Base-by-base conservation (phyloP, 2,797 vertebrate species). In the Sebastiscus tertius region DNA sequence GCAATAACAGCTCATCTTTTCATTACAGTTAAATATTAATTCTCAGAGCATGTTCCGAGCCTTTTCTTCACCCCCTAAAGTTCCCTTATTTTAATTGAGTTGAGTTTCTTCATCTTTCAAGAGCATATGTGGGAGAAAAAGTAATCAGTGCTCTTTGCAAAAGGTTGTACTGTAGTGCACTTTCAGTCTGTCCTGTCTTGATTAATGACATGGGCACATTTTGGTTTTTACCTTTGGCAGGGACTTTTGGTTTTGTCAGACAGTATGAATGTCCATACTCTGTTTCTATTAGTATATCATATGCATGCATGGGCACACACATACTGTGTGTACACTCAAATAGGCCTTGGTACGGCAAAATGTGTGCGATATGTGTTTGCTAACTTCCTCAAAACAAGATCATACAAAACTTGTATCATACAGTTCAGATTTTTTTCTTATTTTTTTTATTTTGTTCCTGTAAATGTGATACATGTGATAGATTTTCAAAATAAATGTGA, bases 1-100 rank as follows among this genome's bases (percentile, higher is more conserved):
- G 79, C 46, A 77, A 68, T 46, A 81, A 74, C 68, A 52, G 69
- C 75, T 85, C 71, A 34, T 90, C 77, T 85, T 88, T 86, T 88
- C 63, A 65, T 83, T 80, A 7, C 8, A 83, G 79, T 90, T 29
- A 88, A 89, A 88, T 83, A 81, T 88, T 83, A 88, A 91, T 91
- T 76, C 65, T 72, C 2, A 5, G 79, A 87, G 81, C 52, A 60
- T 72, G 68, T 82, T 81, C 74, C 1, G 39, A 77, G 64, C 75
- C 64, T 78, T 52, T 65, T 65, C 36, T 80, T 80, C 16, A 13
- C 49, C 49, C 16, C 52, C 49, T 12, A 68, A 67, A 85, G 61
- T 85, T 87, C 49, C 36, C 31, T 36, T 42, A 58, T 78, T 90
- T 86, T 80, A 84, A 90, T 89, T 86, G 73, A 82, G 56, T 49